Percentiles rank a stretch among this genome's conserved stretches.
Conservation (phyloP, 2,113 vertebrate genomes). For the Istiophorus platypterus region DNA sequence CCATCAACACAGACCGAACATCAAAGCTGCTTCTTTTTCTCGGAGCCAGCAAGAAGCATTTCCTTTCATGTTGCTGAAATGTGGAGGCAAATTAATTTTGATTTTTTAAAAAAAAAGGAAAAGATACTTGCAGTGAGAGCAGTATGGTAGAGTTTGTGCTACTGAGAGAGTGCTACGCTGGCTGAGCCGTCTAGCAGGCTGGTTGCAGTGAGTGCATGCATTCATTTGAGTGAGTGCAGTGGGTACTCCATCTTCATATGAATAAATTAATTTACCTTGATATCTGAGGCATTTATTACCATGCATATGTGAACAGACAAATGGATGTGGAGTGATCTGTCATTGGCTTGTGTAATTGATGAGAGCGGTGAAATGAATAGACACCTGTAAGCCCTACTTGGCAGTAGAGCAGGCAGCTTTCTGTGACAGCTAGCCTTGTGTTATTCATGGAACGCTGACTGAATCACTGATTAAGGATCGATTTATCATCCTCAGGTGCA, state of each 20-base stretch:
- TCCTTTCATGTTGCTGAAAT: conserved; percentile 46
- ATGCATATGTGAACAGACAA: conserved; percentile 75
- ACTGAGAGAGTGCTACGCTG: conserved; percentile 1
- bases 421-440: conserved; percentile 62
- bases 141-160: not conserved
- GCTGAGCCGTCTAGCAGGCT: conserved; percentile 39
- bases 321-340: conserved; percentile 73
- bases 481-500: conserved; percentile 42
- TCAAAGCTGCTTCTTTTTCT: conserved; percentile 3
- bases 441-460: conserved; percentile 69
- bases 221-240: conserved; percentile 73
- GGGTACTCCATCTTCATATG: conserved; percentile 78
- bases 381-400: conserved; percentile 74
- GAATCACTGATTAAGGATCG: conserved; percentile 67
- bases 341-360: conserved; percentile 80
- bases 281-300: conserved; percentile 75
- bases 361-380: conserved; percentile 69
- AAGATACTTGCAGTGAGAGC: not conserved
- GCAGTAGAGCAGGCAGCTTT: conserved; percentile 59
- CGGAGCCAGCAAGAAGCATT: conserved; percentile 12
- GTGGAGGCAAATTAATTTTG: conserved; percentile 41
- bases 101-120: not conserved
- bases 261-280: conserved; percentile 82
- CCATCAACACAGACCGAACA: conserved; percentile 1
- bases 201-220: conserved; percentile 51